Base-by-base conservation (phyloP, 2,888 invertebrate species). In the Yponomeuta malinellus region DNA sequence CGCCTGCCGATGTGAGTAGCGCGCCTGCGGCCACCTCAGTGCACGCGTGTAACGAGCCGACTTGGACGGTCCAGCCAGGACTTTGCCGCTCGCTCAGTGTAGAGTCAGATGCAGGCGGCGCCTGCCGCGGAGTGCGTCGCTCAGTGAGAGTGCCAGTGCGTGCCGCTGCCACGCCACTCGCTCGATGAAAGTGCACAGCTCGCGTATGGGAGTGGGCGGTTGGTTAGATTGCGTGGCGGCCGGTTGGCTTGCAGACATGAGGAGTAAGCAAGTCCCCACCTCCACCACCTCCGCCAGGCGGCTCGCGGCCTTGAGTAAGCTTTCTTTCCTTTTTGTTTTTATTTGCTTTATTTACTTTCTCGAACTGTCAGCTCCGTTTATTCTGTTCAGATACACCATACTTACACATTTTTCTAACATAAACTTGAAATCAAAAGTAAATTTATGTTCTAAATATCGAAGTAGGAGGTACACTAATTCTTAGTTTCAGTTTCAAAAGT, bases 1-100 rank as follows among this genome's bases (percentile, higher is more conserved):
- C 93, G 94, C 94, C 93, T 95, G 94, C 89, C 94, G 95, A 93
- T 94, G 95, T 95, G 93, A 95, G 95, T 95, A 93, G 86, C 81
- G 83, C 80, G 78, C 79, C 79, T 80, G 74, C 75, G 76, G 75
- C 77, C 75, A 76, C 77, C 33, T 66, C 37, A 48, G 52, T 65
- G 70, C 15, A 33, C 63, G 63, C 23, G 68, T 23, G 43, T 48
- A 31, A 9, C 23, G n/a, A 63, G 72, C 65, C 75, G 78, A 76
- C 78, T 80, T 78, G 81, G 82, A 83, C 83, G 82, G 77, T 78
- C 78, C 52, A 59, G 76, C 81, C 10, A 67, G 37, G 33, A 43
- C 31, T 48, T 48, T 29, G 48, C 83, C 83, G 83, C 83, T 83
- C 82, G 83, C 83, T 82, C 84, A 82, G 82, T 83, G 84, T 83